phyloP scores from a whole-genome alignment of 2,113 vertebrate species.

The Pluvianellus socialis region DNA sequence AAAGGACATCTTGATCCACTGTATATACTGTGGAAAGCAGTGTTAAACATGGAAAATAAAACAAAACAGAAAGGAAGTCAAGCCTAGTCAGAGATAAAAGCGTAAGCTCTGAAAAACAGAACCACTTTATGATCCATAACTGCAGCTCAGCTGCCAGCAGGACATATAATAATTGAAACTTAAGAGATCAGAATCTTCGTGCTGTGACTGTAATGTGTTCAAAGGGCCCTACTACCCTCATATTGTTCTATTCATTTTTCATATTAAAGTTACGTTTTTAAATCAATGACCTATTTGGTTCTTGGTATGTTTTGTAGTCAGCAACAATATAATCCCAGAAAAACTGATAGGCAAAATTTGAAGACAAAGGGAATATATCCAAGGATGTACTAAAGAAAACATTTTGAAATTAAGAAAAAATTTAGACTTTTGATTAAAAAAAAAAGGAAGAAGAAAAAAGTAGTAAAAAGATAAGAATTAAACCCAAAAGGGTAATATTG shows the following conservation, averaged over 20 bases:
- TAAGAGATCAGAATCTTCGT: not conserved
- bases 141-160: not conserved
- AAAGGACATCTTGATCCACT: not conserved
- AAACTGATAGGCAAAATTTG: not conserved
- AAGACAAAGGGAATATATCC: not conserved
- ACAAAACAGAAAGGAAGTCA: not conserved
- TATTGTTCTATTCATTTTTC: not conserved
- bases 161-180: not conserved
- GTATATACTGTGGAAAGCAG: not conserved
- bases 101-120: not conserved
- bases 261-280: not conserved
- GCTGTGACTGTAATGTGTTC: not conserved
- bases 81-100: not conserved
- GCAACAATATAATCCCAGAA: not conserved
- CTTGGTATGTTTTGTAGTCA: not conserved
- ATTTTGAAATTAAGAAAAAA: not conserved
- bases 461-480: not conserved
- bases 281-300: not conserved
- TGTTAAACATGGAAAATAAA: not conserved
- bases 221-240: not conserved
- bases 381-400: not conserved
- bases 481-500: not conserved
- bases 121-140: not conserved
- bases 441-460: not conserved
- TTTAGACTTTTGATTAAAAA: not conserved